Conservation (phyloP, 2,113 vertebrate species). For the Calypte anna region DNA sequence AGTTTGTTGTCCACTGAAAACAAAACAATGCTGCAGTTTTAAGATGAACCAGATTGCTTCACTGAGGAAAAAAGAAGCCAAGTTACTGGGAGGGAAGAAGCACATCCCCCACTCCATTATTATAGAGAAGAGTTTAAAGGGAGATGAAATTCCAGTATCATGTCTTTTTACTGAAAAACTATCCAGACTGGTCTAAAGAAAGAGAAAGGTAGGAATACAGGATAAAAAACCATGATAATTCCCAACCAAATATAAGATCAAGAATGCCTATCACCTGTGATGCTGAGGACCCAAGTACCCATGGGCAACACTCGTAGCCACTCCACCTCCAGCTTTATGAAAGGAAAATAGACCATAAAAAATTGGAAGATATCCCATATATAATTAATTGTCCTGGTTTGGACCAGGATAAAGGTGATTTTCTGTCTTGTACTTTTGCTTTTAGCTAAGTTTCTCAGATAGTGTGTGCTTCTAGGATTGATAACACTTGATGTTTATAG, state of each 20-base stretch:
- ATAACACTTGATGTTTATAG: no score
- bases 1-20: neutral
- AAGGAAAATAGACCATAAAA: neutral
- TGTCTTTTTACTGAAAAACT: neutral
- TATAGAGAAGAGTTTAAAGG: neutral
- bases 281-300: neutral
- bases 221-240: neutral
- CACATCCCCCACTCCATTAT: neutral
- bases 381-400: no score
- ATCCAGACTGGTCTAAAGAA: neutral
- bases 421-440: no score
- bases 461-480: no score
- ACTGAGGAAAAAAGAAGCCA: neutral
- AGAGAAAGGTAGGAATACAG: neutral
- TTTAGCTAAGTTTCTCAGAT: no score
- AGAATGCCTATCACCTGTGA: neutral
- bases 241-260: neutral
- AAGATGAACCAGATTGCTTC: neutral
- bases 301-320: neutral
- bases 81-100: neutral
- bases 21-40: neutral
- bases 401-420: no score
- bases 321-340: neutral
- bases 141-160: neutral
- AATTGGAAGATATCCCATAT: neutral